Conservation (phyloP, 2,113 vertebrate species). For the Pseudopipra pipra region DNA sequence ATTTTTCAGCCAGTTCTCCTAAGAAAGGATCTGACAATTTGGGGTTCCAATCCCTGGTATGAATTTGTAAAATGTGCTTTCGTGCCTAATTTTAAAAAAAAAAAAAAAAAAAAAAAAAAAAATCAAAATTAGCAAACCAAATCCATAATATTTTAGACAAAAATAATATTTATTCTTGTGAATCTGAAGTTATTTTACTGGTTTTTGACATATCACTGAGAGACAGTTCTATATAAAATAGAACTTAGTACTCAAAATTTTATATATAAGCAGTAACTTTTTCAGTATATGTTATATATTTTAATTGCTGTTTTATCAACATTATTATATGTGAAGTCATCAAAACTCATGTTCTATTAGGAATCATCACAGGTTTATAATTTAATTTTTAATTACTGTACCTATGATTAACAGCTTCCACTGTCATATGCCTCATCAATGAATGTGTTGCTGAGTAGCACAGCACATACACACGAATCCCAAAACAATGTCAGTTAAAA, state of each 20-base stretch:
- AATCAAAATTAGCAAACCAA: not conserved
- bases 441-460: not conserved
- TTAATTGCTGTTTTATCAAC: not conserved
- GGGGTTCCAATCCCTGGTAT: constrained; percentile 97
- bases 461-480: not conserved
- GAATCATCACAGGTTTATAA: not conserved
- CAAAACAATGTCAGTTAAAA: not conserved
- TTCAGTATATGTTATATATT: not conserved
- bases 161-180: not conserved
- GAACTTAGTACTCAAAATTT: not conserved
- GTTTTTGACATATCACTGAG: not conserved
- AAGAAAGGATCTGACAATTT: constrained; percentile 91
- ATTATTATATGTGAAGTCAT: not conserved
- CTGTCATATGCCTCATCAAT: not conserved
- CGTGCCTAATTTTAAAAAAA: constrained; percentile 80
- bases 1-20: constrained; percentile 97
- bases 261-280: not conserved
- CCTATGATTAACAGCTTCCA: not conserved
- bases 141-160: not conserved
- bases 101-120: not conserved
- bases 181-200: not conserved
- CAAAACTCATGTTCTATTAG: not conserved
- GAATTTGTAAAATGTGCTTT: constrained; percentile 98
- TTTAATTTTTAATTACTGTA: not conserved
- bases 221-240: not conserved